These are phyloP conservation scores for Eupithecia vulgata DNA, from an alignment of 2,888 invertebrate genomes.

Conservation along the genomic window DNA sequence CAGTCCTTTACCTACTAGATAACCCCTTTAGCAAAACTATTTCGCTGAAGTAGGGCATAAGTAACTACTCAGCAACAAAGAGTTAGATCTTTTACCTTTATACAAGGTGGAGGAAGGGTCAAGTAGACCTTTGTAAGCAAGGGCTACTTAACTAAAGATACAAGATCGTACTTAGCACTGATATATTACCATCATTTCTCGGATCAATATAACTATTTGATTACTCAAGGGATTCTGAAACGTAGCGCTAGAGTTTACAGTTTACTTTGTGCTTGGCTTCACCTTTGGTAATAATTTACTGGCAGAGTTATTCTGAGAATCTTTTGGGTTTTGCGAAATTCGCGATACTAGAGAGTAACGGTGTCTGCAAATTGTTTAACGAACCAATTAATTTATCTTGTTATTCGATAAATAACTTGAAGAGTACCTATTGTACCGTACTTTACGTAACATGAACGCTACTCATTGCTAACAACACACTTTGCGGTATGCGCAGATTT, in stretches of 20 bases:
- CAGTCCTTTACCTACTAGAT: background rate
- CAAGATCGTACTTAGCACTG: conserved; percentile 43
- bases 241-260: background rate
- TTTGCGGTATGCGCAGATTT: background rate
- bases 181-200: conserved; percentile 35
- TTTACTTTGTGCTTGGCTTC: background rate
- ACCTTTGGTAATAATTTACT: conserved; percentile 2
- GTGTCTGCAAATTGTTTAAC: background rate
- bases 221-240: conserved; percentile 9
- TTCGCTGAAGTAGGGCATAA: conserved; percentile 1
- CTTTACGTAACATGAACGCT: too few relatives aligned
- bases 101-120: conserved; percentile 33
- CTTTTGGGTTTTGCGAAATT: conserved; percentile 5
- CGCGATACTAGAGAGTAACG: background rate
- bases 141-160: conserved; percentile 42
- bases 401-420: background rate
- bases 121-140: conserved; percentile 38
- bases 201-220: conserved; percentile 3
- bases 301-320: background rate
- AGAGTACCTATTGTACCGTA: background rate
- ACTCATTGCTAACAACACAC: background rate
- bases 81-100: conserved; percentile 24
- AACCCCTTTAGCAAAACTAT: conserved; percentile 1
- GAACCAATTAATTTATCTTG: background rate
- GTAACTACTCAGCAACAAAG: conserved; percentile 30